phyloP scores from a whole-genome alignment of 2,113 vertebrate genomes.

The Mormoops blainvillei region DNA sequence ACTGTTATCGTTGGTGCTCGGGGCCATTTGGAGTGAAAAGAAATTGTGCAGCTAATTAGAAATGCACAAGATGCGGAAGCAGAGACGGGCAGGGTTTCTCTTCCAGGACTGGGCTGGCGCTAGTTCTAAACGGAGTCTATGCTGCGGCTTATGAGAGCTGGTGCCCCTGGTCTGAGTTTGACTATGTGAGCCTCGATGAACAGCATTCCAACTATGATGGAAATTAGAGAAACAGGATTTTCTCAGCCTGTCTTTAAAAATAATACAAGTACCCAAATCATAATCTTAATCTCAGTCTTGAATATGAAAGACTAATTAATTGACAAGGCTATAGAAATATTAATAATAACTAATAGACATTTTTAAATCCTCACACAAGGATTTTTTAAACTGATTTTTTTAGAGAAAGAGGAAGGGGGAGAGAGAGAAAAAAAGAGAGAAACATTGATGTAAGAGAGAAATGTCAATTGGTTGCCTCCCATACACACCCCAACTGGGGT shows the following conservation, averaged over 20 bases:
- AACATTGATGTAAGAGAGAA: no score
- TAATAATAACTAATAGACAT: background rate
- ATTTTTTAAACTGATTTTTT: no score
- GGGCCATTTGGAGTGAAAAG: constrained; percentile 39
- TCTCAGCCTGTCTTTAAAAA: constrained; percentile 35
- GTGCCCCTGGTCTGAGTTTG: background rate
- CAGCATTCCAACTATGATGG: background rate
- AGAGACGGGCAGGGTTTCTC: background rate
- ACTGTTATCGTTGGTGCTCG: constrained; percentile 28
- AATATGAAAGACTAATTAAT: constrained; percentile 27
- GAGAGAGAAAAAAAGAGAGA: no score
- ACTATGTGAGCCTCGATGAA: background rate
- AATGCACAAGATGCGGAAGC: constrained; percentile 9
- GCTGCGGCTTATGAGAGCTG: background rate
- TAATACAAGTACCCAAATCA: background rate
- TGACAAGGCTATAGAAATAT: background rate
- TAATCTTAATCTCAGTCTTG: background rate
- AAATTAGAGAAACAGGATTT: background rate
- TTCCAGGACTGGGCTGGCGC: background rate
- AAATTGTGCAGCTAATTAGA: constrained; percentile 49
- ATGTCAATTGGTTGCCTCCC: no score
- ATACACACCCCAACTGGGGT: no score
- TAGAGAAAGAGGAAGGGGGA: no score
- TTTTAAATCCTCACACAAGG: no score
- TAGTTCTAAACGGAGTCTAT: background rate